Evolutionary conservation across 2,113 vertebrate genomes (phyloP).

Genomic region (Balaeniceps rex): DNA sequence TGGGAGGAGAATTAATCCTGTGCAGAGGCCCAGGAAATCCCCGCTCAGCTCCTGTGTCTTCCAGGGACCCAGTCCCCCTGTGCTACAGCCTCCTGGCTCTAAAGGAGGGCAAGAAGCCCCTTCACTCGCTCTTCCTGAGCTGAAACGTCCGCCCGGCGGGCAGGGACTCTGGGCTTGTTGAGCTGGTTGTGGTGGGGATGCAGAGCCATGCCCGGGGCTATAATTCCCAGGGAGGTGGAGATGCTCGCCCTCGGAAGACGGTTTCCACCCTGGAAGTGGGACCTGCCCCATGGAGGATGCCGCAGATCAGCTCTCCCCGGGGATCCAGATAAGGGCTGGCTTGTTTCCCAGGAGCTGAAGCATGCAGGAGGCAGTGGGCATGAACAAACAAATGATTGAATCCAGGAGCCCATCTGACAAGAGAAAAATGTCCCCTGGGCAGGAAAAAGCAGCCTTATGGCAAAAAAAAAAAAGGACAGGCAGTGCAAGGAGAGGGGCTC

Average conservation of each 20-base stretch:
- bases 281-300: not conserved
- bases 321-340: not conserved
- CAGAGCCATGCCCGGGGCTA: not conserved
- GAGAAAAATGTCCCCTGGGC: not conserved
- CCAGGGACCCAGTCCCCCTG: not conserved
- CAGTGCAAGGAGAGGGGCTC: not conserved
- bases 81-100: not conserved
- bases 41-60: accelerated
- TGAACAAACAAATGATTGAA: not conserved
- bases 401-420: not conserved
- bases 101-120: not conserved
- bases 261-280: not conserved
- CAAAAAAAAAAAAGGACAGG: not conserved
- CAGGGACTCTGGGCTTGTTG: not conserved
- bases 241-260: not conserved
- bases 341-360: not conserved
- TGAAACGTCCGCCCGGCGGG: accelerated
- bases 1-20: not conserved
- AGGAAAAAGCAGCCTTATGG: not conserved
- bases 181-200: not conserved
- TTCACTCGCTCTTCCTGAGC: not conserved
- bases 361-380: not conserved
- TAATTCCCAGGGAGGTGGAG: not conserved
- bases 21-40: not conserved
- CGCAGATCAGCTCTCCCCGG: not conserved